Evolutionary conservation across 2,797 vertebrate genomes (phyloP).

Genomic region (Epinephelus coioides): DNA sequence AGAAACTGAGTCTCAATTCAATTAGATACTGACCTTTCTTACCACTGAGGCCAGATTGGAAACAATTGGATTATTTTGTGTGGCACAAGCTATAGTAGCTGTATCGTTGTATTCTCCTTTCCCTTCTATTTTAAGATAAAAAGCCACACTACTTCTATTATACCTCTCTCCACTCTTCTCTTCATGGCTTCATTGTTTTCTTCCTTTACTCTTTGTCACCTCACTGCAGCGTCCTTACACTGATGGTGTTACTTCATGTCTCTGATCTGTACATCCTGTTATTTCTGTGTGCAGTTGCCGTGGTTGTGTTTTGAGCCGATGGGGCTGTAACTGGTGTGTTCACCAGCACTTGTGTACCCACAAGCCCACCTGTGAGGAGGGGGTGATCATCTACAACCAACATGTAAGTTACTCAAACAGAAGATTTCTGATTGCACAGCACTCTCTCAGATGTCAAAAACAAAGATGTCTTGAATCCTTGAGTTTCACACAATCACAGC

Average conservation of each 20-base stretch:
- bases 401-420: conserved; percentile 83
- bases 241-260: not conserved
- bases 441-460: not conserved
- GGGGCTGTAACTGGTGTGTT: conserved; percentile 98
- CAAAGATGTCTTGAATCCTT: not conserved
- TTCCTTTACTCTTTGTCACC: not conserved
- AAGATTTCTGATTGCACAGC: not conserved
- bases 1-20: conserved; percentile 31
- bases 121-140: not conserved
- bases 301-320: conserved; percentile 93
- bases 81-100: not conserved
- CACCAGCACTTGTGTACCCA: conserved; percentile 95
- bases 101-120: not conserved
- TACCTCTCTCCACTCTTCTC: conserved; percentile 1
- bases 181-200: not conserved
- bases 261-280: conserved; percentile 16
- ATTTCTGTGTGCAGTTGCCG: conserved; percentile 87
- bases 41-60: conserved; percentile 34
- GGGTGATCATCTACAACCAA: conserved; percentile 92
- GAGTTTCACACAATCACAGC: not conserved
- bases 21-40: conserved; percentile 49
- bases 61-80: conserved; percentile 38
- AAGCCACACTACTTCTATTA: not conserved
- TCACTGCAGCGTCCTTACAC: not conserved
- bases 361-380: conserved; percentile 90